Evolutionary conservation across 2,797 vertebrate species (phyloP), one percentile per base, ranked within the genome.

Genomic region (Rhodeus uyekii): DNA sequence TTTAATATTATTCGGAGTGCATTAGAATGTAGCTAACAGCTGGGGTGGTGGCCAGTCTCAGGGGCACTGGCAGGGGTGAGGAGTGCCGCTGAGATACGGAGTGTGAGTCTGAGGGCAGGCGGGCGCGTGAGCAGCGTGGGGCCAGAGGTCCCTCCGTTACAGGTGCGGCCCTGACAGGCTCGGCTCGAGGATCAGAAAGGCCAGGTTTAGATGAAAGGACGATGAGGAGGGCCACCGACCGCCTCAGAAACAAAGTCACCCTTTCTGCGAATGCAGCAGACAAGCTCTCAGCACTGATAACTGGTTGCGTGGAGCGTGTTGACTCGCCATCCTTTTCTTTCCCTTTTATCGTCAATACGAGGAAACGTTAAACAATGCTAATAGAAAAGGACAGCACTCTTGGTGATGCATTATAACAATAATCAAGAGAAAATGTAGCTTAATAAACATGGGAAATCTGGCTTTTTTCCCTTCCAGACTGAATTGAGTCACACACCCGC

Each of bases 11-110:
- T 95, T 95, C 94, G 87, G 91, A 91, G 92, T 90, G 91, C 92
- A 93, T 94, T 94, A 91, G 92, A 94, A 95, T 91, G 92, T 93
- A 93, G 91, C 91, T 91, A 94, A 94, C 93, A 95, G 93, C 93
- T 94, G 92, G 92, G 93, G 93, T 92, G 88, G 86, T 80, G 91
- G 88, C 88, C 90, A 87, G 89, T 93, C 92, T 93, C 90, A 0
- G 74, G 90, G 92, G 92, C 83, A 91, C 88, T 89, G 88, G 89
- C 84, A 46, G 67, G 83, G 90, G 88, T 89, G 85, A 86, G 80
- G 86, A 90, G 89, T 75, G 83, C 82, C 34, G 76, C 83, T 58
- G 85, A 84, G 90, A 92, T 91, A 89, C 88, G 87, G 65, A 24
- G 75, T 34, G 48, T 7, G 50, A 53, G 78, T 71, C 68, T 39